Conservation (phyloP, 2,113 vertebrate species). For the Leptobrachium leishanense region DNA sequence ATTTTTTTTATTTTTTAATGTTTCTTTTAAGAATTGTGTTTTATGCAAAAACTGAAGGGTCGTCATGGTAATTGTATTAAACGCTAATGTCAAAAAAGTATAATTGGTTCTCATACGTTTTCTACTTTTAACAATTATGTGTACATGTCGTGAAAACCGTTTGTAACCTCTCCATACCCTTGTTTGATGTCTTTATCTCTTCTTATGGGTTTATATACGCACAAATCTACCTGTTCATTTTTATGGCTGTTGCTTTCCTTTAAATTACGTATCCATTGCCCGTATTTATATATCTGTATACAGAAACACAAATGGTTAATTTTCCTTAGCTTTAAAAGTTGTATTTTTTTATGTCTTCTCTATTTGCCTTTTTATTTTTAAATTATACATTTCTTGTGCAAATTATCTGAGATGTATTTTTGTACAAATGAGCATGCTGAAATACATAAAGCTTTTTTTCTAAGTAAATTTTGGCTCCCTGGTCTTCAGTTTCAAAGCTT, state of each 20-base stretch:
- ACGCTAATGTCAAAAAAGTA: background rate
- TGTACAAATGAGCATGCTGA: constrained; percentile 30
- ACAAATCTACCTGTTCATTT: background rate
- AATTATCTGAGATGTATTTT: constrained; percentile 40
- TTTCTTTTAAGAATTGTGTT: constrained; percentile 16
- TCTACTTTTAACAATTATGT: constrained; percentile 18
- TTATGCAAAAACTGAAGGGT: background rate
- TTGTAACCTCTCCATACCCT: constrained; percentile 6
- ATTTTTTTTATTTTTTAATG: constrained; percentile 16
- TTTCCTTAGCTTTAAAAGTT: background rate
- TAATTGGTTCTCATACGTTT: constrained; percentile 26
- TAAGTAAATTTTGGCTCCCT: constrained; percentile 30
- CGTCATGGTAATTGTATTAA: too few relatives aligned
- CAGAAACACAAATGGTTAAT: background rate
- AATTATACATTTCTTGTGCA: constrained; percentile 33
- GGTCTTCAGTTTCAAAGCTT: background rate
- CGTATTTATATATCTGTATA: too few relatives aligned
- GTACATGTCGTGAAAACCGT: constrained; percentile 20
- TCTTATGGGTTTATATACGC: background rate
- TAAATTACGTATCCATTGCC: too few relatives aligned
- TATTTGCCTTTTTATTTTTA: constrained; percentile 15
- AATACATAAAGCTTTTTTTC: constrained; percentile 43
- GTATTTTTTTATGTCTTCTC: background rate
- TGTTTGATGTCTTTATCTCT: background rate
- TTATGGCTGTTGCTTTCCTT: background rate